A percentile compares a stretch with the other conserved stretches of the same genome.
phyloP scores from a whole-genome alignment of 2,797 vertebrate genomes.

The Poeciliopsis infans region DNA sequence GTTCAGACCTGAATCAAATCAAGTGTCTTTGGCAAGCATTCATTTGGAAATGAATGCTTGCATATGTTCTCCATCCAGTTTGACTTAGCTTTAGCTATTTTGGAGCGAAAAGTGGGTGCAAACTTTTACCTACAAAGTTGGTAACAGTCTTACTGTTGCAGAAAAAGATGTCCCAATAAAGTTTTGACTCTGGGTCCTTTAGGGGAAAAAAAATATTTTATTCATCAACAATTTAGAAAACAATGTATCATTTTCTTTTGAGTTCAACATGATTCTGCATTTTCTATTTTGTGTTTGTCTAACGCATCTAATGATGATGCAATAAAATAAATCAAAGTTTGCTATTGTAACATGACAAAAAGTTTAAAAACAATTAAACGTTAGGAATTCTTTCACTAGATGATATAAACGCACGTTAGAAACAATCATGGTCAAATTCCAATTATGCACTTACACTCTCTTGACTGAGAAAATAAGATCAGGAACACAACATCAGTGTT shows the following conservation, averaged over 20 bases:
- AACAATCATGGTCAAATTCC: conserved; percentile 42
- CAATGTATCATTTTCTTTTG: not conserved
- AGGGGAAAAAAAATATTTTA: not conserved
- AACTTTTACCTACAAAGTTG: not conserved
- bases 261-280: not conserved
- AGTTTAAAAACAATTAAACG: not conserved
- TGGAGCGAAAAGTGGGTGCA: not conserved
- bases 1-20: not conserved
- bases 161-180: not conserved
- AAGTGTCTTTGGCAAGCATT: no score
- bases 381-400: not conserved
- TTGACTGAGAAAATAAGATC: conserved; percentile 33
- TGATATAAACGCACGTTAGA: no score
- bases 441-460: conserved; percentile 32
- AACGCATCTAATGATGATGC: not conserved
- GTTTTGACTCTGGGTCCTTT: not conserved
- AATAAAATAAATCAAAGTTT: not conserved
- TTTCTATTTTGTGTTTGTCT: not conserved
- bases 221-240: not conserved
- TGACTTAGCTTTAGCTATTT: not conserved
- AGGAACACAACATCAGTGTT: conserved; percentile 48
- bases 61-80: not conserved
- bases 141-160: not conserved
- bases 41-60: no score
- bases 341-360: not conserved